These are phyloP conservation scores for Xanthorhoe designata DNA, from an alignment of 2,888 invertebrate species.

Conservation along the genomic window DNA sequence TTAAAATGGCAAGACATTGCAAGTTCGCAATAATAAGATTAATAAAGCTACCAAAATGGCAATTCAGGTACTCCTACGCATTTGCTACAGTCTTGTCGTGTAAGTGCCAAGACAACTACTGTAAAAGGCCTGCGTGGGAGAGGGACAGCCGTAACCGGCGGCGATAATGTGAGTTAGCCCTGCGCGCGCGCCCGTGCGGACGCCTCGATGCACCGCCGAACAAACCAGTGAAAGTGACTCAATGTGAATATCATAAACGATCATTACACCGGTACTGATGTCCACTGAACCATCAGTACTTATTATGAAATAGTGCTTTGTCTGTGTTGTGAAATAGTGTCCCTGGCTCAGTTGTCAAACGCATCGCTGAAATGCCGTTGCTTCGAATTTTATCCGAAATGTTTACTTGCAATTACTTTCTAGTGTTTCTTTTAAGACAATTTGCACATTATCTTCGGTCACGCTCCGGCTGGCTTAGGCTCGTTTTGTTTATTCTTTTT, in stretches of 20 bases:
- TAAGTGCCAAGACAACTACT: constrained; percentile 38
- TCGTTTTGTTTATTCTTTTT: constrained; percentile 56
- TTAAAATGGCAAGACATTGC: constrained; percentile 22
- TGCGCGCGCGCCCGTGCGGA: constrained; percentile 72
- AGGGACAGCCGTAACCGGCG: constrained; percentile 53
- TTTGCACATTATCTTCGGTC: constrained; percentile 66
- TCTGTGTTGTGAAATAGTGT: constrained; percentile 47
- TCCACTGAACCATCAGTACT: constrained; percentile 32
- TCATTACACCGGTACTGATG: constrained; percentile 35
- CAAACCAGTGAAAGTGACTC: constrained; percentile 74
- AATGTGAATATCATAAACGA: constrained; percentile 44
- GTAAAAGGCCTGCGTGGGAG: constrained; percentile 66
- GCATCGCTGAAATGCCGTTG: constrained; percentile 1
- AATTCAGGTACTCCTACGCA: constrained; percentile 75
- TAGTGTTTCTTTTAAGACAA: constrained; percentile 59
- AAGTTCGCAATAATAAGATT: constrained; percentile 37
- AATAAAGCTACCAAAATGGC: constrained; percentile 74
- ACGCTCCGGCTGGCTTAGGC: constrained; percentile 64
- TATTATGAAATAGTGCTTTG: constrained; percentile 39
- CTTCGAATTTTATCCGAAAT: constrained; percentile 26
- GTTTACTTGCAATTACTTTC: constrained; percentile 55
- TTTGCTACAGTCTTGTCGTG: constrained; percentile 56
- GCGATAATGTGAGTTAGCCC: constrained; percentile 72
- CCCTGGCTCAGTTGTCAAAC: constrained; percentile 40
- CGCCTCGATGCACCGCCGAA: constrained; percentile 56